Percentiles rank a stretch among this genome's conserved stretches.
Evolutionary conservation across 2,888 invertebrate genomes (phyloP).

Genomic region (Resseliella maxima): DNA sequence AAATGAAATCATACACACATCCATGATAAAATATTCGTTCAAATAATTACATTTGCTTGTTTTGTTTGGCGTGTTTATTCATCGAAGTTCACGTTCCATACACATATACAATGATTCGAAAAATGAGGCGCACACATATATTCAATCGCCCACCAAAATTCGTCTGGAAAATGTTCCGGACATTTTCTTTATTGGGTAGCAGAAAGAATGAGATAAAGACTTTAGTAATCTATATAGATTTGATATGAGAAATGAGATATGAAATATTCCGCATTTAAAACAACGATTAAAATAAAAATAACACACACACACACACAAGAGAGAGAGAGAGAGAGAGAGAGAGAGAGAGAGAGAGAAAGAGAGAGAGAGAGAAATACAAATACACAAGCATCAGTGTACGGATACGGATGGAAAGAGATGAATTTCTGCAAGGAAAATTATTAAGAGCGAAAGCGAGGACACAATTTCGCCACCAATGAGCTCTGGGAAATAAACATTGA

Average conservation of each 20-base stretch:
- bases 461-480: background rate
- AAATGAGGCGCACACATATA: background rate
- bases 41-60: slow-evolving; percentile 42
- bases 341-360: no score
- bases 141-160: background rate
- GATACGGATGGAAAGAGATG: background rate
- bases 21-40: slow-evolving; percentile 37
- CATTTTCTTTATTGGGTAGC: background rate
- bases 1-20: background rate
- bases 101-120: background rate
- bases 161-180: slow-evolving; percentile 26
- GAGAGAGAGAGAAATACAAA: no score
- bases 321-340: no score
- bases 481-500: background rate
- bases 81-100: background rate
- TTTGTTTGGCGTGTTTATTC: slow-evolving; percentile 32
- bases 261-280: slow-evolving; percentile 12
- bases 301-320: no score
- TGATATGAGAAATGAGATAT: no score
- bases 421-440: background rate
- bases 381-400: background rate
- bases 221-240: slow-evolving; percentile 1
- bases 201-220: background rate
- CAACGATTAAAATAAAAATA: slow-evolving; percentile 8
- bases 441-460: background rate